These are phyloP conservation scores for Pagetopsis macropterus DNA, from an alignment of 2,797 vertebrate genomes.

Conservation along the genomic window DNA sequence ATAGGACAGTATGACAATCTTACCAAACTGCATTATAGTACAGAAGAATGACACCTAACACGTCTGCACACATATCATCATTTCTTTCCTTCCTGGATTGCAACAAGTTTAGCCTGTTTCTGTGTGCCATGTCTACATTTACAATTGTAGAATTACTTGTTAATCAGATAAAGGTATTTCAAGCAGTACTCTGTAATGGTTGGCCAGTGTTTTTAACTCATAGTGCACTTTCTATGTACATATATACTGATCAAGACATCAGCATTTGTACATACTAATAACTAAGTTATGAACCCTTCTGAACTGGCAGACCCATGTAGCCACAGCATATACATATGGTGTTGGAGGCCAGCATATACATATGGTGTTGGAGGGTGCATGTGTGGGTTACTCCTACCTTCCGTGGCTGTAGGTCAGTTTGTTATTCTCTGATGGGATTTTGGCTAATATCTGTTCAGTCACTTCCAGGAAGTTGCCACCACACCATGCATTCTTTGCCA, in stretches of 20 bases:
- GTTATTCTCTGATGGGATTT: conserved; percentile 97
- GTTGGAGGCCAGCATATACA: too few species aligned
- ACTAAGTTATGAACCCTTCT: not conserved
- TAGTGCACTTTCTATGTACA: not conserved
- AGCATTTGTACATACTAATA: not conserved
- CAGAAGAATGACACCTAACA: not conserved
- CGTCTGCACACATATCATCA: not conserved
- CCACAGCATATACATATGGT: not conserved
- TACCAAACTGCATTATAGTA: not conserved
- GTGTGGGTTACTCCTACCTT: conserved; percentile 81
- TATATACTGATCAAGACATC: not conserved
- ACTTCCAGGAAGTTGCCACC: conserved; percentile 98
- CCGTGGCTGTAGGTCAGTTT: conserved; percentile 97
- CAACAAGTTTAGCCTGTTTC: not conserved
- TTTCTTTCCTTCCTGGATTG: not conserved
- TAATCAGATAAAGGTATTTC: not conserved
- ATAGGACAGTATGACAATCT: not conserved
- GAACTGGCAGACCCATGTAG: not conserved
- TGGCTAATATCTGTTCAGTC: conserved; percentile 96
- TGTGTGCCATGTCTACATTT: too few species aligned
- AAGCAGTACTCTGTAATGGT: not conserved
- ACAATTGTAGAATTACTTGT: not conserved
- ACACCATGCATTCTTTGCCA: conserved; percentile 97
- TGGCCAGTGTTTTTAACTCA: not conserved
- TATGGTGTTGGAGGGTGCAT: not conserved